Evolutionary conservation across 2,888 invertebrate species (phyloP).

Genomic region (Fabriciana adippe): DNA sequence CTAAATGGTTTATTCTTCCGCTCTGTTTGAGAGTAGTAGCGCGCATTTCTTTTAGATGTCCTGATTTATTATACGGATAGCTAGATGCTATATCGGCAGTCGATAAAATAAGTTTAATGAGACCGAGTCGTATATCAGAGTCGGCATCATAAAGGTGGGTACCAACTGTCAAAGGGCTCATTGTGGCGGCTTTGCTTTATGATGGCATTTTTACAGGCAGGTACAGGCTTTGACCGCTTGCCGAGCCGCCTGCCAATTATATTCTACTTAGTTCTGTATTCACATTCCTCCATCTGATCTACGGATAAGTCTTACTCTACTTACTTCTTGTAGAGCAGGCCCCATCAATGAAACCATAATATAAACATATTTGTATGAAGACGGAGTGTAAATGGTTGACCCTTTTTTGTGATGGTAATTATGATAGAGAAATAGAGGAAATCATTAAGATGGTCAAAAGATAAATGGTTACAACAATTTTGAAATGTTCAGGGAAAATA

Average conservation of each 20-base stretch:
- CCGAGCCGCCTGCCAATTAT: constrained; percentile 78
- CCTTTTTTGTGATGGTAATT: constrained; percentile 18
- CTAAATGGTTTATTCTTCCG: constrained; percentile 72
- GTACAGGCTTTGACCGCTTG: constrained; percentile 75
- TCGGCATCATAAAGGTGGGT: constrained; percentile 79
- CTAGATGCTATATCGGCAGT: constrained; percentile 69
- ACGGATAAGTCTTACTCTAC: constrained; percentile 37
- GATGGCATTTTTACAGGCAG: constrained; percentile 81
- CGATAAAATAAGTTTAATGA: constrained; percentile 80
- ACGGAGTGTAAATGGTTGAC: constrained; percentile 4
- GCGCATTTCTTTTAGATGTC: constrained; percentile 60
- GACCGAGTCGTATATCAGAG: constrained; percentile 72
- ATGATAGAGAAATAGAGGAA: constrained; percentile 16
- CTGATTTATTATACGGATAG: constrained; percentile 71
- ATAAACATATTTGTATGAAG: neutral
- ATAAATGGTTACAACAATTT: constrained; percentile 11
- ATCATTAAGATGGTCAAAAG: constrained; percentile 18
- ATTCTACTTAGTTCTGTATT: constrained; percentile 75
- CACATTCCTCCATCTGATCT: constrained; percentile 40
- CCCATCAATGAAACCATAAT: constrained; percentile 3
- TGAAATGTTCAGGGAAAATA: neutral
- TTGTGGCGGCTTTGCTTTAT: constrained; percentile 77
- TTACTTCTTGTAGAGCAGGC: constrained; percentile 2
- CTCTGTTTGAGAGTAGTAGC: constrained; percentile 61
- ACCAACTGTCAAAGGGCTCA: constrained; percentile 80